phyloP scores from a whole-genome alignment of 64 coral and sea anemone genomes.

The Cladopsammia gracilis region DNA sequence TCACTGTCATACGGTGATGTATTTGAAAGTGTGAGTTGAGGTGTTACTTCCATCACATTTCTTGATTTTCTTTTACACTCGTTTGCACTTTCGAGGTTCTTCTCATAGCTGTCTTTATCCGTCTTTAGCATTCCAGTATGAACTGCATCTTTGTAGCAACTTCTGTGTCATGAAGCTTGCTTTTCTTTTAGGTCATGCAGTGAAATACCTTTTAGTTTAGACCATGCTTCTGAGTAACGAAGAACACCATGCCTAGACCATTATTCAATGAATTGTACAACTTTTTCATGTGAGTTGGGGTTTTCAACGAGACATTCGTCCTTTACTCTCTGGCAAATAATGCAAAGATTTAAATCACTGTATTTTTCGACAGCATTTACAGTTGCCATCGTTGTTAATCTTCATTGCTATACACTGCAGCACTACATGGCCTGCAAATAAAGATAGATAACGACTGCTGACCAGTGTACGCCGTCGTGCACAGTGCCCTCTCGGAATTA shows the following conservation, averaged over 20 bases:
- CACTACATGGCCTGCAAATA: constrained; percentile 54
- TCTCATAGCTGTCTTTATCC: constrained; percentile 48
- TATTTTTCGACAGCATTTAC: constrained; percentile 26
- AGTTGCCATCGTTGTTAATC: neutral
- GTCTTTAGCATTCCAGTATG: constrained; percentile 73
- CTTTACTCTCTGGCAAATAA: constrained; percentile 46
- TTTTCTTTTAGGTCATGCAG: constrained; percentile 11
- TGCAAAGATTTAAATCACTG: constrained; percentile 14
- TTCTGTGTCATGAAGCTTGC: constrained; percentile 53
- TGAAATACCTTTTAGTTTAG: constrained; percentile 46
- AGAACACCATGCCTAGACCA: constrained; percentile 51
- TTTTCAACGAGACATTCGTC: neutral
- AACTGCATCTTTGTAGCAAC: constrained; percentile 58
- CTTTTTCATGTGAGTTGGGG: neutral
- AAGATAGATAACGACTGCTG: constrained; percentile 39
- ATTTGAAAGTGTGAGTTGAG: constrained; percentile 48
- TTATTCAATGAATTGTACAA: constrained; percentile 63
- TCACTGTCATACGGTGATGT: constrained; percentile 47
- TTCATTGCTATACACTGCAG: neutral
- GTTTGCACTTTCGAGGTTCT: neutral
- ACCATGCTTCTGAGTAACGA: constrained; percentile 35
- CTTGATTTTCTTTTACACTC: constrained; percentile 25
- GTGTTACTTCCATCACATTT: no score
- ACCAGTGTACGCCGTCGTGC: neutral
- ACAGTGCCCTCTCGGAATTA: no score